Evolutionary conservation across 2,797 vertebrate genomes (phyloP), one percentile per base, ranked within the genome.

Genomic region (Distichodus sexfasciatus): DNA sequence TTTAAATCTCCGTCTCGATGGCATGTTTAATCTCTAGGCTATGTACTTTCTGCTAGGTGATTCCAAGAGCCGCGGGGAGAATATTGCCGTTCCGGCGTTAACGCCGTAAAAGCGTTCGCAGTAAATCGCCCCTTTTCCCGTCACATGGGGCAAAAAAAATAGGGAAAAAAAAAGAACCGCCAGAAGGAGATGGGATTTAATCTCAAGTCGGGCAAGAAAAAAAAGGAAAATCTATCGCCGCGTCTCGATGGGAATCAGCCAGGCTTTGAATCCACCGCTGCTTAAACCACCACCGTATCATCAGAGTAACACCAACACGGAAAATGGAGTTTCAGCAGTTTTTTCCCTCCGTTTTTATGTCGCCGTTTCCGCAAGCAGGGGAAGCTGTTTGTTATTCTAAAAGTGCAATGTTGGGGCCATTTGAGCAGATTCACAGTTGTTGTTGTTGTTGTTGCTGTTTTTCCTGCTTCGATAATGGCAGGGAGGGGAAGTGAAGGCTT

Each of bases 121-220:
- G 67, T 60, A 58, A 76, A 75, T 21, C 31, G 38, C 23, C n/a
- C n/a, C n/a, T 41, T 71, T 74, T 78, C 51, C 24, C 43, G 69
- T 73, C 71, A 69, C 31, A 70, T 72, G 26, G 28, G 36, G n/a
- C 28, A 17, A 64, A 4, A 15, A 44, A 41, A 72, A 43, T 74
- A 26, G 33, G 51, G 38, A n/a, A n/a, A n/a, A n/a, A n/a, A n/a
- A n/a, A n/a, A n/a, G n/a, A n/a, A n/a, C n/a, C n/a, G n/a, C n/a
- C n/a, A n/a, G n/a, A n/a, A 71, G 48, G 66, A 5, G 19, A 6
- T 9, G 4, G 19, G 15, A 38, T 76, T 57, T 60, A 76, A 47
- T 77, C 66, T 58, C n/a, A 11, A 40, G 23, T 40, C 67, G 43
- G 46, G 14, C 11, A 28, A 35, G 21, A 60, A 26, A 29, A 33